These are phyloP conservation scores for Epizoanthus fatuus DNA, from an alignment of 92 coral and sea anemone genomes.

Conservation along the genomic window DNA sequence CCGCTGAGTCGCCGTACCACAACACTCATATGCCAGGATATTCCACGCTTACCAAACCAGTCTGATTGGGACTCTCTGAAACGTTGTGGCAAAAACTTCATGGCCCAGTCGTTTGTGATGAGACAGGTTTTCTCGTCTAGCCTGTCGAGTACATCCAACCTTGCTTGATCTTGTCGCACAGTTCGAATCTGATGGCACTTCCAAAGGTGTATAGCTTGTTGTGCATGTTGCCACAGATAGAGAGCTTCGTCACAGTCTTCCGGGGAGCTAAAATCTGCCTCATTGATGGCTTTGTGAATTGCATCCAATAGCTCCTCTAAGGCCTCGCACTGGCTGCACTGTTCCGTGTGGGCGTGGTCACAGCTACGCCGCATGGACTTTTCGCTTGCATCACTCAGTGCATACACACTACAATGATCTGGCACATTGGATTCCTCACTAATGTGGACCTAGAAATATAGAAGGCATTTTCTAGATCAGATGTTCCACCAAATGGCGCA, in stretches of 20 bases:
- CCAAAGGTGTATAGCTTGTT: slow-evolving; percentile 47
- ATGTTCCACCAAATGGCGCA: too few species aligned
- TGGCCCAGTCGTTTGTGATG: slow-evolving; percentile 55
- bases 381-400: slow-evolving; percentile 47
- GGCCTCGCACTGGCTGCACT: slow-evolving; percentile 6
- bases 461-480: too few species aligned
- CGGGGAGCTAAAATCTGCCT: not conserved
- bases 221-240: slow-evolving; percentile 47
- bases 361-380: not conserved
- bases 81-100: slow-evolving; percentile 46
- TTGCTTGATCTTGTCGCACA: slow-evolving; percentile 26
- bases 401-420: slow-evolving; percentile 14
- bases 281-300: not conserved
- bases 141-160: slow-evolving; percentile 27
- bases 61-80: slow-evolving; percentile 44
- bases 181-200: slow-evolving; percentile 40
- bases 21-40: slow-evolving; percentile 46
- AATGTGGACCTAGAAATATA: too few species aligned
- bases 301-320: not conserved
- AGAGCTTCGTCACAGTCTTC: too few species aligned
- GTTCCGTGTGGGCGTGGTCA: slow-evolving; percentile 10
- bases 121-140: slow-evolving; percentile 47
- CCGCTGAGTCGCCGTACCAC: slow-evolving; percentile 34
- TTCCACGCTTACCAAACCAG: slow-evolving; percentile 46
- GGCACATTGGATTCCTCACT: too few species aligned